Evolutionary conservation across 2,888 invertebrate genomes (phyloP), one percentile per base, ranked within the genome.

Genomic region (Endomychus coccineus): DNA sequence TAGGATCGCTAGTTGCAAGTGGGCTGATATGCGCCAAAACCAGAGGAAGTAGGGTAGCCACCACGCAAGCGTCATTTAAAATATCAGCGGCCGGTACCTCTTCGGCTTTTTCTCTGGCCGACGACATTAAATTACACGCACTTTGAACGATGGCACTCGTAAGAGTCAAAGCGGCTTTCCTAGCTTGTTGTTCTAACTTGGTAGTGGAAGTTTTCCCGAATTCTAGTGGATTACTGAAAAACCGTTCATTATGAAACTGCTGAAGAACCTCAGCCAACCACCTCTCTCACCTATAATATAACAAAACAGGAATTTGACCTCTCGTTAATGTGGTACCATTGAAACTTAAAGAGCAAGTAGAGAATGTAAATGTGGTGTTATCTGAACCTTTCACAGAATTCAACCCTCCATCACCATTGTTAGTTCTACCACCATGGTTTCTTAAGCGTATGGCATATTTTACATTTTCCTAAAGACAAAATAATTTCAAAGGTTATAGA

Each of bases 251-350:
- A 42, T 38, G 28, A n/a, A n/a, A n/a, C n/a, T n/a, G n/a, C n/a
- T n/a, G n/a, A n/a, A n/a, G n/a, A n/a, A n/a, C n/a, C n/a, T n/a
- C n/a, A n/a, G n/a, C n/a, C n/a, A n/a, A n/a, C n/a, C n/a, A 39
- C 23, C 36, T 16, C 27, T 48, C 45, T 48, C 64, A 83, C 79
- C 83, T 86, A 68, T 78, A 90, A 59, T 96, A 97, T 10, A 96
- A 71, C 29, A 97, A 75, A 55, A 86, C 83, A 0, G 97, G 96
- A 55, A 97, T 80, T 70, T 97, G 97, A 6, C 97, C 97, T 34
- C 96, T 75, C 0, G 87, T 84, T 44, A 92, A 79, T 4, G 91
- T 94, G 1, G 96, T 96, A n/a, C 96, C 96, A 62, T 96, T 95
- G 61, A 88, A 89, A 63, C 94, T 94, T 27, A 95, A 71, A 7